phyloP scores from a whole-genome alignment of 2,888 invertebrate genomes.

The Zaprionus obscuricornis region DNA sequence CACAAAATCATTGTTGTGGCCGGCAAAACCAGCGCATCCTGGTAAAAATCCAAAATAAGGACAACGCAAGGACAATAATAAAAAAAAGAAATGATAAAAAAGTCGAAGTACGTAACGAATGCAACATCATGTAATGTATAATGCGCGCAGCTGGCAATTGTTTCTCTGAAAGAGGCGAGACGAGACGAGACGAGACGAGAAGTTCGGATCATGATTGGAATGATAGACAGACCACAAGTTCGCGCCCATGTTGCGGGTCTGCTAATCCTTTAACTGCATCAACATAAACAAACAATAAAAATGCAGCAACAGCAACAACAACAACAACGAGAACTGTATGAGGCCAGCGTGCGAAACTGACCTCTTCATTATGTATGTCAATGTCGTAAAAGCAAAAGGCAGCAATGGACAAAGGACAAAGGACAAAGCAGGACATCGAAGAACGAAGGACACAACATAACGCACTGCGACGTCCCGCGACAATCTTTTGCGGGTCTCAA shows the following conservation, averaged over 20 bases:
- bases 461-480: conserved; percentile 22
- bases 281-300: conserved; percentile 7
- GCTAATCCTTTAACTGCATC: conserved; percentile 64
- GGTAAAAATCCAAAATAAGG: conserved; percentile 18
- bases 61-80: background rate
- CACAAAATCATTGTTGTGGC: conserved; percentile 39
- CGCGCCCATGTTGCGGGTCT: conserved; percentile 70
- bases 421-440: too few species aligned
- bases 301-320: conserved; percentile 47
- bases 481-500: conserved; percentile 52
- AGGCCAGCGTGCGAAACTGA: conserved; percentile 50
- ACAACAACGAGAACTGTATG: conserved; percentile 17
- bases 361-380: conserved; percentile 65
- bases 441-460: too few species aligned
- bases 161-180: background rate
- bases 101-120: conserved; percentile 45
- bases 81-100: conserved; percentile 1
- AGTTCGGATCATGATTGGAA: too few species aligned
- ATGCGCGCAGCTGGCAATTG: conserved; percentile 30
- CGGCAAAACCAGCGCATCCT: conserved; percentile 30
- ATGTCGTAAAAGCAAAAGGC: too few species aligned
- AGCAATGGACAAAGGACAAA: too few species aligned
- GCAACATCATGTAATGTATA: conserved; percentile 4
- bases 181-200: too few species aligned
- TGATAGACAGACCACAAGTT: conserved; percentile 53